A percentile compares a stretch with the other conserved stretches of the same genome.
phyloP scores from a whole-genome alignment of 2,113 vertebrate species.

The Dromas ardeola region DNA sequence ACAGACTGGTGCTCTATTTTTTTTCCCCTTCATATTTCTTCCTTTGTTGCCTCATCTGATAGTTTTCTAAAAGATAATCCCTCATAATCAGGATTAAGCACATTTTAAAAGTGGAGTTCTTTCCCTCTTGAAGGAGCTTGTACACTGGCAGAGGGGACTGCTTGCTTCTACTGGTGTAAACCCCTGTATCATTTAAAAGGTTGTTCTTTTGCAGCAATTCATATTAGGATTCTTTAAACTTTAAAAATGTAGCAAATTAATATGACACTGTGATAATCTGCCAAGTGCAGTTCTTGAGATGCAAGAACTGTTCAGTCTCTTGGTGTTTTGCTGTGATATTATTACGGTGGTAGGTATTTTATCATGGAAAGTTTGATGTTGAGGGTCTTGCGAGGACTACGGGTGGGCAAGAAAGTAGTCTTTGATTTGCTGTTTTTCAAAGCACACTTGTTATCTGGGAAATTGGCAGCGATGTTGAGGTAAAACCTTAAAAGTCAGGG shows the following conservation, averaged over 20 bases:
- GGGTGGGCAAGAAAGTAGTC: neutral
- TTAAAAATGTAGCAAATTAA: neutral
- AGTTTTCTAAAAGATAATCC: neutral
- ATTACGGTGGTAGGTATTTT: neutral
- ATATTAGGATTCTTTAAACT: neutral
- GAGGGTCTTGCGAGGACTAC: neutral
- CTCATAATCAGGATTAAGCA: neutral
- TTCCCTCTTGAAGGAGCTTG: neutral
- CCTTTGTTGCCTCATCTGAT: neutral
- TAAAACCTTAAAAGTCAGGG: neutral
- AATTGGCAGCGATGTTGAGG: neutral
- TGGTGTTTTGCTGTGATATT: neutral
- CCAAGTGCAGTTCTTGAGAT: neutral
- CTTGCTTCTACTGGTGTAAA: neutral
- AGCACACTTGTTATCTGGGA: neutral
- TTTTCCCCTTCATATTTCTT: neutral
- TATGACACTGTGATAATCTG: neutral
- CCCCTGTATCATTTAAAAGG: neutral
- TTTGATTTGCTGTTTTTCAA: slow-evolving; percentile 46
- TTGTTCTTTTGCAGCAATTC: neutral
- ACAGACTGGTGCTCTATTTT: neutral
- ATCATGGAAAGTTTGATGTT: neutral
- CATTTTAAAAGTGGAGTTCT: neutral
- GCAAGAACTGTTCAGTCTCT: neutral
- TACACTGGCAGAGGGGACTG: neutral